A percentile compares a stretch with the other conserved stretches of the same genome.
Evolutionary conservation across 1,140 invertebrate genomes (phyloP).

Genomic region (Conus betulinus): DNA sequence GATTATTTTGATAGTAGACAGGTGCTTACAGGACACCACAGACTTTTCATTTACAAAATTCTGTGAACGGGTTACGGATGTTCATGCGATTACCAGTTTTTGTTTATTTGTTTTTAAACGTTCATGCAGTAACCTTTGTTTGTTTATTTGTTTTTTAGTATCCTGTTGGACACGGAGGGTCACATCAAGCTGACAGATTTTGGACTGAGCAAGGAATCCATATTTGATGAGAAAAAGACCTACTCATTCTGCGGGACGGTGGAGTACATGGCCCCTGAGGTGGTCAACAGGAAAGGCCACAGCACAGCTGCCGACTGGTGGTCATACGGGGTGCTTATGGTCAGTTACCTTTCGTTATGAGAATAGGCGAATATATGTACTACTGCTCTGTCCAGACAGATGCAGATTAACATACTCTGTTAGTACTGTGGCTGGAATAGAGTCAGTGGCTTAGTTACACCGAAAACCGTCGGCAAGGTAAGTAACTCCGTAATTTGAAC

Average conservation of each 20-base stretch:
- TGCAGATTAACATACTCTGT: no score
- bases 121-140: no score
- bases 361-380: not conserved
- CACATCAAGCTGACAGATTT: slow-evolving; percentile 99
- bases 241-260: slow-evolving; percentile 99
- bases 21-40: no score
- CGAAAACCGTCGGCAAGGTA: no score
- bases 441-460: no score
- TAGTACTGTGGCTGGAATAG: no score
- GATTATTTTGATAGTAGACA: no score
- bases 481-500: no score
- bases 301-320: slow-evolving; percentile 99
- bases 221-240: slow-evolving; percentile 84
- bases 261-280: slow-evolving; percentile 82
- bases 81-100: no score
- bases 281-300: slow-evolving; percentile 98
- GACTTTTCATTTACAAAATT: no score
- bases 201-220: slow-evolving; percentile 96
- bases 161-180: slow-evolving; percentile 96
- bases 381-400: not conserved
- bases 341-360: slow-evolving; percentile 71
- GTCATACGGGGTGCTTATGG: slow-evolving; percentile 99
- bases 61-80: no score
- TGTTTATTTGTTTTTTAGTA: slow-evolving; percentile 78
- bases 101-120: no score